These are phyloP conservation scores for Muscicapa comitata DNA, from an alignment of 2,797 vertebrate genomes.

Conservation along the genomic window DNA sequence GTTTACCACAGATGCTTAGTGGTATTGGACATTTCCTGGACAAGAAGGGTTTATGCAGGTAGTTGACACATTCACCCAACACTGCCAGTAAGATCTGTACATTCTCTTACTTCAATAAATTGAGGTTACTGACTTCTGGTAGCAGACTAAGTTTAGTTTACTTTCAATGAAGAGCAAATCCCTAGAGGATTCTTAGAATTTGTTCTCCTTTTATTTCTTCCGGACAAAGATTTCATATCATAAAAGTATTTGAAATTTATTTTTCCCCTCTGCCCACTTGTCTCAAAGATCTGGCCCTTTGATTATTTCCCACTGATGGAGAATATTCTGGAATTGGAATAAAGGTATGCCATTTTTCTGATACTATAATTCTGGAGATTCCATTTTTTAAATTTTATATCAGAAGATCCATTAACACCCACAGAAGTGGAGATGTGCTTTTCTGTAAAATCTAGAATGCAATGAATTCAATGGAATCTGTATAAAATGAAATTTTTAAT, in stretches of 20 bases:
- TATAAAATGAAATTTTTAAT: background rate
- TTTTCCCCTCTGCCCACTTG: background rate
- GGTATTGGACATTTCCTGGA: background rate
- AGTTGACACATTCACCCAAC: background rate
- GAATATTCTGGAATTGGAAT: background rate
- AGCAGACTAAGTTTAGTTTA: background rate
- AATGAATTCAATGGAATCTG: background rate
- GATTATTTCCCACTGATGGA: background rate
- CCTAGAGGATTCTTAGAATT: background rate
- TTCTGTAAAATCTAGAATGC: background rate
- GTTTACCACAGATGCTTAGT: background rate
- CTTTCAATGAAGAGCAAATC: background rate
- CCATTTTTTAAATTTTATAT: background rate
- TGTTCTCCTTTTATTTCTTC: constrained; percentile 5
- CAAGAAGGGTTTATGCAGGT: background rate
- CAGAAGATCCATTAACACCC: background rate
- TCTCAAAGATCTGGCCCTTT: background rate
- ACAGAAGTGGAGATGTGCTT: background rate
- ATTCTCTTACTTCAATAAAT: background rate
- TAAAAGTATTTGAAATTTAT: background rate
- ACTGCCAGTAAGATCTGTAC: background rate
- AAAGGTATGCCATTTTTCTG: background rate
- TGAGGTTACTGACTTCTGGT: background rate
- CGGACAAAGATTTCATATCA: background rate
- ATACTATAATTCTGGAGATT: background rate